Evolutionary conservation across 2,797 vertebrate genomes (phyloP), one percentile per base, ranked within the genome.

Genomic region (Paguma larvata): DNA sequence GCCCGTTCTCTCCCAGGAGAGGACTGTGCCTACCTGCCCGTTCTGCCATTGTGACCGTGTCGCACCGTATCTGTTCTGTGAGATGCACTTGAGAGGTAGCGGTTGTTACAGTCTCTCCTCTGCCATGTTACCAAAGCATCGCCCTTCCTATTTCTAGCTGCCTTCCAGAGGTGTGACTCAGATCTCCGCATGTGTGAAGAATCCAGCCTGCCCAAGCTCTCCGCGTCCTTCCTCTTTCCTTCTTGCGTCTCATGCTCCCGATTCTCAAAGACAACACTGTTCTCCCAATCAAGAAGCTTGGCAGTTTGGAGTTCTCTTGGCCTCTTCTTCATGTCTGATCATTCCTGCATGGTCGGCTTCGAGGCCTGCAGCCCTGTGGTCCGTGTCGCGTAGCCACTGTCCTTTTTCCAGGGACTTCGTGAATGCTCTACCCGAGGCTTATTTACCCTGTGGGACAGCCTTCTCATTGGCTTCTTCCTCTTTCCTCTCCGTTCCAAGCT

Each of bases 31-130:
- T 27, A 27, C 23, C 41, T 46, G 41, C 14, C 9, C 72, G 16
- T 46, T 2, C 23, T 7, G 0, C 23, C 21, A 30, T 27, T 44
- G 32, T 18, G 77, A 11, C 1, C 30, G 12, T 0, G 25, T 3
- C 18, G n/a, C n/a, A 46, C 4, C 14, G 4, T 65, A 2, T 51
- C 38, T 67, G 38, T 13, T 44, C 32, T 80, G 15, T 21, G 68
- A 10, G 27, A 53, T 5, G 13, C 11, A 5, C 7, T 14, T 30
- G 72, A 68, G 41, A 44, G 10, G 9, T 46, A 1, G 13, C 21
- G 48, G 56, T 41, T 56, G 32, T 38, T 80, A 27, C 46, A 27
- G 41, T 82, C 51, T 73, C n/a, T 53, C 13, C 46, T 48, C 30
- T 15, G 3, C 44, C 65, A 70, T 65, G 78, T 80, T 56, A 62